A percentile compares a stretch with the other conserved stretches of the same genome.
These are phyloP conservation scores for Chitala chitala DNA, from an alignment of 2,113 vertebrate species.

Conservation along the genomic window DNA sequence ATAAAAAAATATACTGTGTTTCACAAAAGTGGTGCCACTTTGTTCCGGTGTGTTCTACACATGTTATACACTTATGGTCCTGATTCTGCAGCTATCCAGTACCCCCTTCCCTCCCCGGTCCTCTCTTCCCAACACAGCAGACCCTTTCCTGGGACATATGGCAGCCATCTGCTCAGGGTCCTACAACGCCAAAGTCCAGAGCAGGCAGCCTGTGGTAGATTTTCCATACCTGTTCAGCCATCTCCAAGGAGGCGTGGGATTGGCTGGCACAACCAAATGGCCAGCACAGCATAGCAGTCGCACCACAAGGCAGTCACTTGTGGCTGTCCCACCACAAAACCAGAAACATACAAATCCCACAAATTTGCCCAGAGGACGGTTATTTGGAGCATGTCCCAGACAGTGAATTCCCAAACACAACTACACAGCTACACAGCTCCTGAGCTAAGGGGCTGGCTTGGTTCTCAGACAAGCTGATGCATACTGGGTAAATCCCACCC, in stretches of 20 bases:
- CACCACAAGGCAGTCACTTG: too few relatives aligned
- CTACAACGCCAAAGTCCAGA: neutral
- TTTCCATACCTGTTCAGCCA: constrained; percentile 9
- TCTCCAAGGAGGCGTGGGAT: neutral
- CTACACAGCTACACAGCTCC: too few relatives aligned
- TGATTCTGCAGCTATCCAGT: neutral
- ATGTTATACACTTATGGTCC: neutral
- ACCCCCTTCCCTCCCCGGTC: neutral
- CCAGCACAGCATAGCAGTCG: neutral
- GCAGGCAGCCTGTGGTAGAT: neutral
- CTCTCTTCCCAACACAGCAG: neutral
- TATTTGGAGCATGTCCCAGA: too few relatives aligned
- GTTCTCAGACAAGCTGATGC: too few relatives aligned
- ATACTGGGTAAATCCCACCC: too few relatives aligned
- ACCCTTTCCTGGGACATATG: constrained; percentile 1
- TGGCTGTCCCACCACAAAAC: too few relatives aligned
- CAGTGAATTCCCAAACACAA: too few relatives aligned
- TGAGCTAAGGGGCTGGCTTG: too few relatives aligned
- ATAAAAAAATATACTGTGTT: neutral
- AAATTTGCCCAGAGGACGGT: too few relatives aligned
- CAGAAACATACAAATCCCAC: too few relatives aligned
- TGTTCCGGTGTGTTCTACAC: neutral
- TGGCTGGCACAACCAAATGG: neutral
- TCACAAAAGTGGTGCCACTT: neutral
- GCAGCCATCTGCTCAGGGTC: constrained; percentile 2